Base-by-base conservation (phyloP, 1,140 invertebrate species). In the Drosophila teissieri region DNA sequence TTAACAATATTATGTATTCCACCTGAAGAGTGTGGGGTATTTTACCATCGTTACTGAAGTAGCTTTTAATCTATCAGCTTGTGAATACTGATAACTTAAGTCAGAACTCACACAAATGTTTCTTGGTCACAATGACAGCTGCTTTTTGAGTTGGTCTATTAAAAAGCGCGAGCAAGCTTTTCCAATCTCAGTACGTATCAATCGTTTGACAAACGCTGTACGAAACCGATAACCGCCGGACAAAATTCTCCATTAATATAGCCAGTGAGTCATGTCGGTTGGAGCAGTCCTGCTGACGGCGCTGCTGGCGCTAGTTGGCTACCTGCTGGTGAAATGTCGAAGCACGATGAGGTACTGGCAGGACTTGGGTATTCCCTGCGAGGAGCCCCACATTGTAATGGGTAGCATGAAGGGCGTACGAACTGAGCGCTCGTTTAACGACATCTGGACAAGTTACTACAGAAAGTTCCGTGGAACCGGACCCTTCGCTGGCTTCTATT, bases 401-500 rank as follows among this genome's bases (percentile, higher is more conserved):
- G 93, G 93, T 24, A 93, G 78, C 44, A 44, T 93, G 24, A 31
- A 19, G 2, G 86, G 78, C 10, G 45, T 80, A 6, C 70, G 74
- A 0, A 65, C 53, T 2, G 62, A 36, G 5, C 42, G 57, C 3
- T 42, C 68, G 3, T 74, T 90, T 1, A n/a, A 40, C 8, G 75
- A 92, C 1, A 37, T 91, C 17, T 78, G 80, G 40, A 39, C 52
- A 8, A 49, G 72, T 0, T 81, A 86, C 11, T 93, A 93, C 53
- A 46, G 82, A 0, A 89, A 92, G 57, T 89, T 91, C 3, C 81
- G 86, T 5, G 75, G 79, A 12, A 82, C 68, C 5, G 84, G 84
- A 24, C 91, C 91, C 2, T 92, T 92, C 51, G 85, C 54, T 2
- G 92, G 93, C 19, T 90, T 91, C 36, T 93, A 91, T 78, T 91